Conservation (phyloP, 2,888 invertebrate genomes). For the Mimachlamys varia region DNA sequence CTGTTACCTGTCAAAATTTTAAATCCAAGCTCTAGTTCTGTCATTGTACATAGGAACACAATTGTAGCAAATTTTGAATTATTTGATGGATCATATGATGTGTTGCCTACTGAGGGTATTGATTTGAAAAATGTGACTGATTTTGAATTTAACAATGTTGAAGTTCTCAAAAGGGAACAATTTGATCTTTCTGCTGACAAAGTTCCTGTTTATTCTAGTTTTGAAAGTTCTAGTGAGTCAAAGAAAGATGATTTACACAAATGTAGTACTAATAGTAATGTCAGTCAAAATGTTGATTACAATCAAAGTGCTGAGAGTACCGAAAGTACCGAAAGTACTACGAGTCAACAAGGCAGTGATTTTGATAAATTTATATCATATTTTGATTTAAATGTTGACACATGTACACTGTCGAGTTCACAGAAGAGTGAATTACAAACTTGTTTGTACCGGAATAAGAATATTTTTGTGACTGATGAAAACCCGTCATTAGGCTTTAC, state of each 20-base stretch:
- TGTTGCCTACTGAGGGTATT: not conserved
- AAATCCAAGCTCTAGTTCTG: conserved; percentile 46
- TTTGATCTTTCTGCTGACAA: conserved; percentile 38
- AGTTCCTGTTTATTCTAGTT: not conserved
- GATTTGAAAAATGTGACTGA: not conserved
- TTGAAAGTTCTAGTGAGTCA: not conserved
- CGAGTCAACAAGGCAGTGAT: not conserved
- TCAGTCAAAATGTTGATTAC: not conserved
- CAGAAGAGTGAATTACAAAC: conserved; percentile 24
- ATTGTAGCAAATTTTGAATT: conserved; percentile 46
- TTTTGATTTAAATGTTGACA: conserved; percentile 39
- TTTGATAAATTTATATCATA: conserved; percentile 42
- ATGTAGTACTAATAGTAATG: not conserved
- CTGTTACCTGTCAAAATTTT: conserved; percentile 47
- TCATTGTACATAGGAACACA: conserved; percentile 41
- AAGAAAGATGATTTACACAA: not conserved
- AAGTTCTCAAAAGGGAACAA: not conserved
- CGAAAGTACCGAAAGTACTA: no score
- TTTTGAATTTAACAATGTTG: not conserved
- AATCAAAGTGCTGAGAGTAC: not conserved
- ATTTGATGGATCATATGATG: conserved; percentile 45
- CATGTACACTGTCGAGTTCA: not conserved
- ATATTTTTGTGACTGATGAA: conserved; percentile 41
- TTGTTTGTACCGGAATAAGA: conserved; percentile 18
- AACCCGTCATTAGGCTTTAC: conserved; percentile 44